Base-by-base conservation (phyloP, 2,888 invertebrate species). In the Agrotis puta region DNA sequence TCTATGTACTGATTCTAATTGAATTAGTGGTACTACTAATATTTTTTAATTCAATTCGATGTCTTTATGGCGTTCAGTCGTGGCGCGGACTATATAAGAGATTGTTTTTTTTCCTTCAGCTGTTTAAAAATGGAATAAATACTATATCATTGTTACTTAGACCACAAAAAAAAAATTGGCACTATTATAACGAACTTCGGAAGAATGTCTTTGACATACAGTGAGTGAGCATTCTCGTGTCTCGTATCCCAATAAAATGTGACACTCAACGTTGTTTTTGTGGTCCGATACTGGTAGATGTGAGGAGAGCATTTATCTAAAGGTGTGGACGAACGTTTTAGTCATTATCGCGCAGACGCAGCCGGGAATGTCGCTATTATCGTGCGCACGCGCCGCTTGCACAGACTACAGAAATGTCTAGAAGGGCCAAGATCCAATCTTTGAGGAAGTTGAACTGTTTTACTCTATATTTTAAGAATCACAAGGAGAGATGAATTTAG, bases 261-360 rank as follows among this genome's bases (percentile, higher is more conserved):
- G 56, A n/a, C 51, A 45, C 48, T 39, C 18, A 51, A 50, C 53
- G 24, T 62, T 11, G 48, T 74, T 77, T 77, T 78, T 80, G 65
- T 70, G 56, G 47, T 67, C 48, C 48, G 73, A 75, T 72, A 70
- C 70, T 51, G 61, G 54, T 50, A 81, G 83, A 87, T 80, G 74
- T 77, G 74, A 78, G 56, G 83, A 82, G 79, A 85, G 82, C 50
- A 84, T 89, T 92, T 93, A 92, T 93, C 92, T 90, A 79, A 83
- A 88, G 88, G 87, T 88, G 91, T 87, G 87, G 88, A 85, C 81
- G 82, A 86, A 91, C 91, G 91, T 93, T 94, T 94, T 92, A 94
- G 92, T 84, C 77, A 87, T 93, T 94, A 94, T 94, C 94, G 78
- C 63, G 56, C 66, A 76, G 82, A 62, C 80, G 75, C 68, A 68